These are phyloP conservation scores for Lepidurus apus DNA, from an alignment of 1,140 invertebrate species.

Conservation along the genomic window DNA sequence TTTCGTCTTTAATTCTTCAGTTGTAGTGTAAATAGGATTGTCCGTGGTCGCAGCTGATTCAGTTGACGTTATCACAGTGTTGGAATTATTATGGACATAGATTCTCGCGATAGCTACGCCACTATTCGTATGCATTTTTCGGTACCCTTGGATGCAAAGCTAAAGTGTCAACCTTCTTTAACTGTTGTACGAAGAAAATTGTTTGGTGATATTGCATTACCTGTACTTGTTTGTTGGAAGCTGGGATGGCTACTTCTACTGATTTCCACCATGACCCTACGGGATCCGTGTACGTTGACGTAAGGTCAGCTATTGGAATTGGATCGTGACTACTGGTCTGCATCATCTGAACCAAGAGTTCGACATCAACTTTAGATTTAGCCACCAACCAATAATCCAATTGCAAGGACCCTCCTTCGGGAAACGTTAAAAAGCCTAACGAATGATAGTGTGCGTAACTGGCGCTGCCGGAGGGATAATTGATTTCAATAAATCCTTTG, in stretches of 20 bases:
- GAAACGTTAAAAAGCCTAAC: neutral
- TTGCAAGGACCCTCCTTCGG: neutral
- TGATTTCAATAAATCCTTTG: too few relatives aligned
- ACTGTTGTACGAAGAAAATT: too few relatives aligned
- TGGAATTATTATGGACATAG: neutral
- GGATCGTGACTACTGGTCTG: neutral
- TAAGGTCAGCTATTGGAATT: neutral
- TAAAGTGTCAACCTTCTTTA: neutral
- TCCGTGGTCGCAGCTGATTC: neutral
- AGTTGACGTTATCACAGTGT: neutral
- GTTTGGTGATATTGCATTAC: neutral
- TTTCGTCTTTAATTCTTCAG: neutral
- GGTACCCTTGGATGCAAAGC: neutral
- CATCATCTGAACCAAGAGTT: neutral
- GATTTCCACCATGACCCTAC: neutral
- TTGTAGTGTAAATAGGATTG: neutral
- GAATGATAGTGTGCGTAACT: neutral
- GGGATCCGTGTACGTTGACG: neutral
- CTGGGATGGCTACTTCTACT: neutral
- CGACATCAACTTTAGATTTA: neutral
- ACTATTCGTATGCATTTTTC: neutral
- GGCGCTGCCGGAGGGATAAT: neutral
- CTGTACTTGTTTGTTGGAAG: neutral
- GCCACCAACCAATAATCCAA: neutral
- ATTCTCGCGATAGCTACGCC: constrained; percentile 2